Evolutionary conservation across 2,113 vertebrate genomes (phyloP).

Genomic region (Pituophis catenifer): DNA sequence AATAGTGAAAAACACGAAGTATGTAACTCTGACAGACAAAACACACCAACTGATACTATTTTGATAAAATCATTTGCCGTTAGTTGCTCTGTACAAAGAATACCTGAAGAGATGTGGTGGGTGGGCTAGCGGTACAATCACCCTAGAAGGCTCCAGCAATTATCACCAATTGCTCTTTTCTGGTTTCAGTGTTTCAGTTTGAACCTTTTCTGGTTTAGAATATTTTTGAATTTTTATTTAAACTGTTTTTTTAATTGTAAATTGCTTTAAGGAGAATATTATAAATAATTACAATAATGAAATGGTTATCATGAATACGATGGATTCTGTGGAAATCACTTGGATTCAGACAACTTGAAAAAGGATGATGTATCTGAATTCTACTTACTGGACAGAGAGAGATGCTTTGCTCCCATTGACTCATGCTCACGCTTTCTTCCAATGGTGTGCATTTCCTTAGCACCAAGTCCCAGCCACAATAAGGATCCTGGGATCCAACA

Average conservation of each 20-base stretch:
- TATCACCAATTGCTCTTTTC: background rate
- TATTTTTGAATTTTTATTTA: background rate
- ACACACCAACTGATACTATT: fast-evolving
- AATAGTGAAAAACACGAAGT: background rate
- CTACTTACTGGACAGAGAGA: slow-evolving; percentile 87
- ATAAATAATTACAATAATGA: background rate
- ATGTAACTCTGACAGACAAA: background rate
- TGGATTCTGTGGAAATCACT: background rate
- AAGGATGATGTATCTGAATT: background rate
- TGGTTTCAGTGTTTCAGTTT: background rate
- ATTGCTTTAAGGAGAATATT: background rate
- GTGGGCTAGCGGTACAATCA: background rate
- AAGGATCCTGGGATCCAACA: slow-evolving; percentile 91
- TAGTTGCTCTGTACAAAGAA: background rate
- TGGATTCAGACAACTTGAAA: background rate
- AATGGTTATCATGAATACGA: background rate
- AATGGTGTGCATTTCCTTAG: slow-evolving; percentile 91
- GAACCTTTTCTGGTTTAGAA: background rate
- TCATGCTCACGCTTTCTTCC: slow-evolving; percentile 93
- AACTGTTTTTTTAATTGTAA: background rate
- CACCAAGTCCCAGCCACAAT: slow-evolving; percentile 93
- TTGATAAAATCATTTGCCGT: background rate
- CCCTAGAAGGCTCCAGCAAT: background rate
- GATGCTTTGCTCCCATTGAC: slow-evolving; percentile 93
- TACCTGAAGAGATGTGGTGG: background rate